Base-by-base conservation (phyloP, 2,888 invertebrate species). In the Drosophila tanythrix region DNA sequence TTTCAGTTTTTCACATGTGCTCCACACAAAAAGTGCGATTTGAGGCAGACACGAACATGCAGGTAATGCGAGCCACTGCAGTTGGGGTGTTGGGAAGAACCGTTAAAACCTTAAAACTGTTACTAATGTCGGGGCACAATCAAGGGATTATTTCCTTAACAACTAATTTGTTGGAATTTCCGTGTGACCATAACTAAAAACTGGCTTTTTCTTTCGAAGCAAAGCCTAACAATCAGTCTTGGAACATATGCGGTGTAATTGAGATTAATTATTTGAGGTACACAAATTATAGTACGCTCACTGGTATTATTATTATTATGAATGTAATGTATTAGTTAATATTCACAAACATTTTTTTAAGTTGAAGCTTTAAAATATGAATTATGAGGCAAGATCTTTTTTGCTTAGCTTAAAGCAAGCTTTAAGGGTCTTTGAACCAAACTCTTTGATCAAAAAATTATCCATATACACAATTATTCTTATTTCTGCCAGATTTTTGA, bases 1-100 rank as follows among this genome's bases (percentile, higher is more conserved):
- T 89, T 89, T 71, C 83, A 89, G 77, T 83, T 89, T 74, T 85
- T 83, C 77, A 68, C 68, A 62, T 56, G 64, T 76, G 64, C 79
- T 56, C 82, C 76, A 58, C 63, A 74, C 74, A 56, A 50, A 70
- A 75, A 29, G 33, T 75, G 36, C 31, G 43, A 63, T 57, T 66
- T 52, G 50, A 61, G 80, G 80, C 51, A 52, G 76, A 70, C 66
- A 80, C 77, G 77, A 77, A 79, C 66, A 50, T 61, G 63, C 75
- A 79, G 58, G 36, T 74, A 65, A 55, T 66, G 66, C 43, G 72
- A 68, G 70, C 27, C 27, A 21, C 35, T 53, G 31, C 21, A 57
- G 31, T 21, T 57, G 21, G 15, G 29, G 29, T 50, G 50, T 27
- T 27, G 18, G 3, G n/a, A 21, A 68, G 33, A 48, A 68, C 69